Conservation (phyloP, 1,140 invertebrate species). For the Caenorhabditis tropicalis region DNA sequence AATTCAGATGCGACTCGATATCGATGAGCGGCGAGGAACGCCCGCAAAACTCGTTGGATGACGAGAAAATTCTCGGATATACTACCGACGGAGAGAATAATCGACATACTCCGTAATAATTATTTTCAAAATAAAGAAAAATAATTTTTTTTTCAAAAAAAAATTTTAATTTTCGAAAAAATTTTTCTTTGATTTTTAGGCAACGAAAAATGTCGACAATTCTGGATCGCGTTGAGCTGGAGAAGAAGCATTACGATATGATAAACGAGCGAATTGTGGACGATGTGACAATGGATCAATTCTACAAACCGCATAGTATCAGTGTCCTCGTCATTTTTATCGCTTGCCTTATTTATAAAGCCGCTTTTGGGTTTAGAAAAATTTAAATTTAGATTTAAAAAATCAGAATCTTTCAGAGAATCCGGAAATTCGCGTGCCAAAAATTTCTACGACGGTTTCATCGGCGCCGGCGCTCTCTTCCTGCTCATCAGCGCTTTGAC, state of each 20-base stretch:
- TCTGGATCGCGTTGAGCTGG: background rate
- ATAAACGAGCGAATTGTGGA: constrained; percentile 89
- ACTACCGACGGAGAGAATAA: constrained; percentile 5
- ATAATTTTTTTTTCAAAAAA: background rate
- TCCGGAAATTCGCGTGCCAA: constrained; percentile 83
- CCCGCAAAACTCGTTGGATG: background rate
- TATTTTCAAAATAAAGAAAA: background rate
- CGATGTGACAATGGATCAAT: constrained; percentile 94
- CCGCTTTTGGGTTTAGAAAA: constrained; percentile 50
- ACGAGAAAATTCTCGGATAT: background rate
- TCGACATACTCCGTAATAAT: background rate
- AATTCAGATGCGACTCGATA: background rate
- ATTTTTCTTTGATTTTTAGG: background rate
- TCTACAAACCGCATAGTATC: constrained; percentile 96
- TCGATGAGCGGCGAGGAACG: background rate
- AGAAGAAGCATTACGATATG: constrained; percentile 42
- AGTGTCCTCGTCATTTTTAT: constrained; percentile 81
- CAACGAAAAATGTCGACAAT: background rate
- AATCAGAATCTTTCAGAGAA: constrained; percentile 75
- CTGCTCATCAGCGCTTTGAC: constrained; percentile 91
- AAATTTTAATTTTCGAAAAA: background rate
- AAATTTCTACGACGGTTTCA: constrained; percentile 90
- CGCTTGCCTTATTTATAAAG: constrained; percentile 49
- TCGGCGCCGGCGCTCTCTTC: constrained; percentile 92
- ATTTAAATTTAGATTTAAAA: background rate